phyloP scores from a whole-genome alignment of 2,113 vertebrate genomes.

The Xiphophorus couchianus region DNA sequence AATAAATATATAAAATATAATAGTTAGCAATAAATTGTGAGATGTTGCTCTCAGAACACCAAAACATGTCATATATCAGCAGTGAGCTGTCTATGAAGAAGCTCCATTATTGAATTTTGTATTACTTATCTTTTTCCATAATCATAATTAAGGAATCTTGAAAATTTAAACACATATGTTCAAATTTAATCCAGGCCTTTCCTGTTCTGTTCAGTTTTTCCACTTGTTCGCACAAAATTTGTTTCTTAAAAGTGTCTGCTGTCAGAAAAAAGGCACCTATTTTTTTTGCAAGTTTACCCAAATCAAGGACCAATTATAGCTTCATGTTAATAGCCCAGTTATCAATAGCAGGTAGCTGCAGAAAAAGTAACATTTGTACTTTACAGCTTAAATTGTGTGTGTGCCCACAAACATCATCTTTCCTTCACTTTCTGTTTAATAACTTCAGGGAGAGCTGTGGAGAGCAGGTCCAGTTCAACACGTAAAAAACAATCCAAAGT shows the following conservation, averaged over 20 bases:
- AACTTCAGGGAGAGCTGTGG: too few relatives aligned
- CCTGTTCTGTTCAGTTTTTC: background rate
- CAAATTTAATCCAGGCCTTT: background rate
- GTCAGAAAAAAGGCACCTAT: background rate
- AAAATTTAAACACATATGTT: background rate
- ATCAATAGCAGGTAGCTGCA: background rate
- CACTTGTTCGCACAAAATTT: background rate
- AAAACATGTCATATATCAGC: background rate
- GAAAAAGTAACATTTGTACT: background rate
- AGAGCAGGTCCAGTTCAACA: background rate
- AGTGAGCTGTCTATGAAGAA: background rate
- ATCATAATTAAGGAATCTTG: background rate
- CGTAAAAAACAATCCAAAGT: background rate
- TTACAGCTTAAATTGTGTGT: background rate
- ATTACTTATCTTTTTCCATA: background rate
- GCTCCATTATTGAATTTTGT: too few relatives aligned
- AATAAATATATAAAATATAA: background rate
- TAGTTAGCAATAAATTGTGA: background rate
- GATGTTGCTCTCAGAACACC: background rate
- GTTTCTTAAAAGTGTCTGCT: background rate
- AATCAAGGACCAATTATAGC: background rate
- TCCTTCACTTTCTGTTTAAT: background rate
- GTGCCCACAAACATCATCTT: background rate
- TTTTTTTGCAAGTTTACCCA: too few relatives aligned
- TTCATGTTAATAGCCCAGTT: too few relatives aligned